A percentile compares a stretch with the other conserved stretches of the same genome.
Conservation (phyloP, 2,797 vertebrate species). For the Serranus cabrilla region DNA sequence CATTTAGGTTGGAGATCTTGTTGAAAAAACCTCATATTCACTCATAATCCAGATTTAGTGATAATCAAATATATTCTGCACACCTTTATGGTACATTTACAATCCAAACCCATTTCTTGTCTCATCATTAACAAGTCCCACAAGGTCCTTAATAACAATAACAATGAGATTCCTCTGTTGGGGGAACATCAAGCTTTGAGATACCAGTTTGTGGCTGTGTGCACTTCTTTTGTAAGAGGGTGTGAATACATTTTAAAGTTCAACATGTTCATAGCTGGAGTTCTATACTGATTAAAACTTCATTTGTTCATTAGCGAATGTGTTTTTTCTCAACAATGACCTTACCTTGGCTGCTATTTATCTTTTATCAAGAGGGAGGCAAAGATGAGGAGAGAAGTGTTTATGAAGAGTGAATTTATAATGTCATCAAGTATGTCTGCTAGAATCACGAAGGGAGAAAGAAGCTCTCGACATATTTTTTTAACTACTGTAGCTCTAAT, state of each 20-base stretch:
- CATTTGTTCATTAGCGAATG: background rate
- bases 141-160: no score
- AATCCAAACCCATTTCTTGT: no score
- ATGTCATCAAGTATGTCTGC: constrained; percentile 8
- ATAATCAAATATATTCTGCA: no score
- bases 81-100: no score
- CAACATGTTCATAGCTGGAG: background rate
- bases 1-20: no score
- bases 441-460: constrained; percentile 4
- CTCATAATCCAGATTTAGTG: no score
- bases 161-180: no score
- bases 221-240: no score
- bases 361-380: background rate
- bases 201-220: no score
- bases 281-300: background rate
- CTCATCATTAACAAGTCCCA: no score
- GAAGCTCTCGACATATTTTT: constrained; percentile 3
- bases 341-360: constrained; percentile 13
- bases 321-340: background rate
- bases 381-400: constrained; percentile 6
- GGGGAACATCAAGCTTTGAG: no score
- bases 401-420: constrained; percentile 11
- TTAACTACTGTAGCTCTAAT: constrained; percentile 1
- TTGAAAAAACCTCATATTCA: no score
- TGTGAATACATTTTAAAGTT: background rate